These are phyloP conservation scores for Luffia ferchaultella DNA, from an alignment of 2,888 invertebrate species.

Conservation along the genomic window DNA sequence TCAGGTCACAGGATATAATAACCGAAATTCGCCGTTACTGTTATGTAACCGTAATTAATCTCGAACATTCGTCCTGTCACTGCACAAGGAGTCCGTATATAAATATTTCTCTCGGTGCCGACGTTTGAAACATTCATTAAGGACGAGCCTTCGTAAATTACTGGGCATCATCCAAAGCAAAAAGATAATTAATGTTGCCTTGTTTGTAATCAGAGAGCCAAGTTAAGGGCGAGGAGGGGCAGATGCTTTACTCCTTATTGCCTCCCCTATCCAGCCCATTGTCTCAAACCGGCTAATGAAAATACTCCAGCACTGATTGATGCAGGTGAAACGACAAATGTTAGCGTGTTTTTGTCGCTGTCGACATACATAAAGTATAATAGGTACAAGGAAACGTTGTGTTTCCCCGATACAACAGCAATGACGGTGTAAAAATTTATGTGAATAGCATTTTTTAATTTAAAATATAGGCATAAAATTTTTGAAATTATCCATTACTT, in stretches of 20 bases:
- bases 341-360: no score
- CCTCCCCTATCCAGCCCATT: slow-evolving; percentile 9
- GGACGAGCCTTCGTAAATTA: slow-evolving; percentile 44
- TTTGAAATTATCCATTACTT: no score
- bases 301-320: background rate
- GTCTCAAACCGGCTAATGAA: slow-evolving; percentile 17
- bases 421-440: no score
- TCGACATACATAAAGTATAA: no score
- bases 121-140: slow-evolving; percentile 11
- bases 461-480: no score
- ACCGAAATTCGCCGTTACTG: no score
- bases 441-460: no score
- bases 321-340: background rate
- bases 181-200: slow-evolving; percentile 55
- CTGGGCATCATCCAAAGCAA: slow-evolving; percentile 45
- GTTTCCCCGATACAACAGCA: no score
- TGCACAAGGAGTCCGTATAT: background rate
- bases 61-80: background rate
- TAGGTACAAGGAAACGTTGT: no score
- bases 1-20: no score
- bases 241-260: slow-evolving; percentile 26
- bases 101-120: background rate
- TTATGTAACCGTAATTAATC: background rate
- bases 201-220: slow-evolving; percentile 51
- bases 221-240: slow-evolving; percentile 23